Evolutionary conservation across 2,888 invertebrate species (phyloP).

Genomic region (Drosophila nigricruria): DNA sequence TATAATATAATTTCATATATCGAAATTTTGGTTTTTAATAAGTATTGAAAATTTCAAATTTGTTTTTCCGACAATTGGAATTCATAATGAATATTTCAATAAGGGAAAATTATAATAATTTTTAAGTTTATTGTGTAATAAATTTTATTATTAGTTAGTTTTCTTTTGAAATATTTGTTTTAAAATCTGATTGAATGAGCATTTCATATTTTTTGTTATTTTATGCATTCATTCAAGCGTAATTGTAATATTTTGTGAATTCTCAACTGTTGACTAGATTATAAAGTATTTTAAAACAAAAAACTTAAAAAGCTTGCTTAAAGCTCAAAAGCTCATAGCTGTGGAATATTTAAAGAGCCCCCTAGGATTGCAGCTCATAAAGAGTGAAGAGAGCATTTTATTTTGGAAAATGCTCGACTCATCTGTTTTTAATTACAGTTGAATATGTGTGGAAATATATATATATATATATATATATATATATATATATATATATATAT

Average conservation of each 20-base stretch:
- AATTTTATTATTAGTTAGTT: neutral
- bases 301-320: no score
- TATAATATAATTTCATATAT: neutral
- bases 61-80: neutral
- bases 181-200: neutral
- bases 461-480: slow-evolving; percentile 1
- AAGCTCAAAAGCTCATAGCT: neutral
- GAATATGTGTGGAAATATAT: slow-evolving; percentile 11
- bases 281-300: no score
- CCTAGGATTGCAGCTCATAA: neutral
- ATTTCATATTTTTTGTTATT: neutral
- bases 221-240: no score
- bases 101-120: neutral
- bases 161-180: no score
- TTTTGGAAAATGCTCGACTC: slow-evolving; percentile 31
- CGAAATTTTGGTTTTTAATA: neutral
- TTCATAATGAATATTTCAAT: neutral
- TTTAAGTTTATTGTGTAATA: no score
- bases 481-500: slow-evolving; percentile 9
- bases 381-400: slow-evolving; percentile 2
- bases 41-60: neutral
- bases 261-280: no score
- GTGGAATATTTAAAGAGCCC: neutral
- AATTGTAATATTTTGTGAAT: no score
- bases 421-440: slow-evolving; percentile 60